A percentile compares a stretch with the other conserved stretches of the same genome.
Evolutionary conservation across 2,797 vertebrate species (phyloP).

Genomic region (Channa striata): DNA sequence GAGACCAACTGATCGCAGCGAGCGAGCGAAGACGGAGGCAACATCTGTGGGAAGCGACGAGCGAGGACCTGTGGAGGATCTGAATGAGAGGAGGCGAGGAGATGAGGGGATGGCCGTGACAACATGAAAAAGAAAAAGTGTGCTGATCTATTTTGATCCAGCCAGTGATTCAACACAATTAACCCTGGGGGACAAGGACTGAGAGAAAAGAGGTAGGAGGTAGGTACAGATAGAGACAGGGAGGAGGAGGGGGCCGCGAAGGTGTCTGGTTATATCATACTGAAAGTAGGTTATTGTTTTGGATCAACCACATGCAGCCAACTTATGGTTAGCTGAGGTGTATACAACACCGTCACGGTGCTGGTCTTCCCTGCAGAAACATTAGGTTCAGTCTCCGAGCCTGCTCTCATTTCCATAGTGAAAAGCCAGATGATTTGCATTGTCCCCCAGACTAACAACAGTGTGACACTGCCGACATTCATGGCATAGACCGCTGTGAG

Average conservation of each 20-base stretch:
- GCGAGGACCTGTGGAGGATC: conserved; percentile 75
- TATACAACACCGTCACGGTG: conserved; percentile 5
- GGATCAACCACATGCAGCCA: conserved; percentile 57
- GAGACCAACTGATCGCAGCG: conserved; percentile 45
- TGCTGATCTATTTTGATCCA: conserved; percentile 77
- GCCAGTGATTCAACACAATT: conserved; percentile 80
- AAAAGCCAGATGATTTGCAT: conserved; percentile 63
- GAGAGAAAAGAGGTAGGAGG: conserved; percentile 80
- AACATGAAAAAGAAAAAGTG: conserved; percentile 89
- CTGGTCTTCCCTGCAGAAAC: conserved; percentile 42
- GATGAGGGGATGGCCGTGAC: conserved; percentile 81
- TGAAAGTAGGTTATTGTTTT: conserved; percentile 79
- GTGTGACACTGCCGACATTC: conserved; percentile 71
- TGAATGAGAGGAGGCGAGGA: conserved; percentile 53
- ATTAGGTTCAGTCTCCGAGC: conserved; percentile 42
- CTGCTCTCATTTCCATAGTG: conserved; percentile 55
- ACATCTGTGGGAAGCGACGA: conserved; percentile 70
- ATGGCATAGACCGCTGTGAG: conserved; percentile 71
- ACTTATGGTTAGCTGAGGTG: conserved; percentile 45
- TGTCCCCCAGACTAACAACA: conserved; percentile 59
- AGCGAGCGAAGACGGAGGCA: conserved; percentile 59
- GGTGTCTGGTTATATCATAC: conserved; percentile 77
- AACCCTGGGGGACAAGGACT: conserved; percentile 77
- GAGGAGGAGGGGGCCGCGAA: conserved; percentile 58
- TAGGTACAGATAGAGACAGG: conserved; percentile 62